phyloP scores from a whole-genome alignment of 2,888 invertebrate genomes.

The Brachyptera risi region DNA sequence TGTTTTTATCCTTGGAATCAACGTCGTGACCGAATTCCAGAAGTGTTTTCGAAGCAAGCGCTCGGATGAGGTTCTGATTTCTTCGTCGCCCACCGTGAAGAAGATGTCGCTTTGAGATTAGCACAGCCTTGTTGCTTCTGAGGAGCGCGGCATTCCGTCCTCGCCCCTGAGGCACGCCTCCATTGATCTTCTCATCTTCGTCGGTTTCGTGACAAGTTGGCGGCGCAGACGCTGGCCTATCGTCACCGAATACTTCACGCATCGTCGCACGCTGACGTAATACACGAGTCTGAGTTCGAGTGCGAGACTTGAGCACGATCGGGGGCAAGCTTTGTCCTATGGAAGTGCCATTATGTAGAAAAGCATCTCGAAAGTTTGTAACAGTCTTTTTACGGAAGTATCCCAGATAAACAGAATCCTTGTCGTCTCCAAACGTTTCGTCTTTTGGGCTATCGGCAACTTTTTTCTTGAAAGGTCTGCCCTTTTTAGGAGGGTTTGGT shows the following conservation, averaged over 20 bases:
- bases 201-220: slow-evolving; percentile 53
- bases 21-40: neutral
- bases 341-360: slow-evolving; percentile 57
- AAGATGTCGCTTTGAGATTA: slow-evolving; percentile 43
- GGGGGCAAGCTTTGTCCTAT: no score
- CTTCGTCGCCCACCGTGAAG: slow-evolving; percentile 36
- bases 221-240: slow-evolving; percentile 77
- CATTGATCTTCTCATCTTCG: slow-evolving; percentile 26
- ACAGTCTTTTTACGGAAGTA: slow-evolving; percentile 66
- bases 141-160: slow-evolving; percentile 42
- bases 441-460: neutral
- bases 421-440: slow-evolving; percentile 17
- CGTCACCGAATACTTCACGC: slow-evolving; percentile 76
- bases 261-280: slow-evolving; percentile 72
- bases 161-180: slow-evolving; percentile 35
- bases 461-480: slow-evolving; percentile 14
- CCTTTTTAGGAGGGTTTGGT: slow-evolving; percentile 32
- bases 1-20: neutral
- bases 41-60: slow-evolving; percentile 35
- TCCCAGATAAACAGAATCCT: slow-evolving; percentile 56
- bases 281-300: slow-evolving; percentile 68
- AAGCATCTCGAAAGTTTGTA: slow-evolving; percentile 61
- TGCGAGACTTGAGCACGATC: slow-evolving; percentile 68
- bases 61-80: slow-evolving; percentile 38
- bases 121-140: slow-evolving; percentile 43